Conservation (phyloP, 2,888 invertebrate species). For the Xanthorhoe spadicearia region DNA sequence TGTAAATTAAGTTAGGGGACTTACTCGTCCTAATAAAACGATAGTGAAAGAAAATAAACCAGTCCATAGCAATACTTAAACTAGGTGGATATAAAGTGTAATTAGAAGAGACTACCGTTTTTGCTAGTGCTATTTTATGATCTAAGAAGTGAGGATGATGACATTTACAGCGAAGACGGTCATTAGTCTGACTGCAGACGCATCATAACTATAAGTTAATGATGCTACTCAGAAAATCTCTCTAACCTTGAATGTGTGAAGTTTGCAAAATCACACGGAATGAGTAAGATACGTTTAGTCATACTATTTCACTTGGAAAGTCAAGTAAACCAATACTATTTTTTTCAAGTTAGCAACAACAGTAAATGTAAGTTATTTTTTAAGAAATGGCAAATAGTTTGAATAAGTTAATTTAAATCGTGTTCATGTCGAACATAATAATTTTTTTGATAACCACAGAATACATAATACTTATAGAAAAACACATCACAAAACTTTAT, state of each 20-base stretch:
- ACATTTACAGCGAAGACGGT: not conserved
- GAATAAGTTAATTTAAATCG: no score
- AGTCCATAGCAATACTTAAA: slow-evolving; percentile 16
- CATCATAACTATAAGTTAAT: not conserved
- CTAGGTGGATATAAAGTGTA: not conserved
- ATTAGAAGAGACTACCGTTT: not conserved
- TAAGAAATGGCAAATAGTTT: no score
- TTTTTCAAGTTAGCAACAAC: not conserved
- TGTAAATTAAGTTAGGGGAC: slow-evolving; percentile 14
- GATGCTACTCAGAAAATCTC: not conserved
- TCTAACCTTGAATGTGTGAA: not conserved
- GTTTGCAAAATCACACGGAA: not conserved
- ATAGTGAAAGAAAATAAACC: slow-evolving; percentile 20
- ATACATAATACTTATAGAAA: not conserved
- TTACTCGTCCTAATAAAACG: not conserved
- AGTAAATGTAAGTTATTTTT: not conserved
- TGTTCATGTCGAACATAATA: no score
- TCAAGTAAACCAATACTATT: not conserved
- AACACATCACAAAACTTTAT: not conserved
- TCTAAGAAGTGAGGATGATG: not conserved
- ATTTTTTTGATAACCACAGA: no score
- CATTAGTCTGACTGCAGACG: not conserved
- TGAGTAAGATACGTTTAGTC: slow-evolving; percentile 1
- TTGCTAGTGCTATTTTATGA: not conserved
- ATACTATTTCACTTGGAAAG: not conserved